These are phyloP conservation scores for Apostichopus parvimensis DNA, from an alignment of 35 echinoderm and acorn worm species.

Conservation along the genomic window DNA sequence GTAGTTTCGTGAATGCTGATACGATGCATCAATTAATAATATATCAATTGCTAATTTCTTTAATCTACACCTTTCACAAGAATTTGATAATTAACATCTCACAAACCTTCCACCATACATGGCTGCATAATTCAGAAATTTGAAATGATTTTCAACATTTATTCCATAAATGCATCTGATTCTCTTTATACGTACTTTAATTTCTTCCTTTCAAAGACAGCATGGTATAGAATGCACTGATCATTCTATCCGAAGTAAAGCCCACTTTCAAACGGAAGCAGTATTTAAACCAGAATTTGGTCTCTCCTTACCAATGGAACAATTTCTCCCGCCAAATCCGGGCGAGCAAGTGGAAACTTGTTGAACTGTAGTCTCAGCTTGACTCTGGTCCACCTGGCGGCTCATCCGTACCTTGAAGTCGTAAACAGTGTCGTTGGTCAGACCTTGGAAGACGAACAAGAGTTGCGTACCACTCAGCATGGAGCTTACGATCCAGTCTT, in stretches of 20 bases:
- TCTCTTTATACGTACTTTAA: no score
- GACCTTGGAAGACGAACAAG: conserved; percentile 69
- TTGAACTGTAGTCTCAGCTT: conserved; percentile 18
- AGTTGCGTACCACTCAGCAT: conserved; percentile 62
- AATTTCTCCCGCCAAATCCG: conserved; percentile 75
- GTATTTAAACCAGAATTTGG: neutral
- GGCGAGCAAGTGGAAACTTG: conserved; percentile 62
- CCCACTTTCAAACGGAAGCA: neutral
- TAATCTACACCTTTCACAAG: no score
- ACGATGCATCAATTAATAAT: no score
- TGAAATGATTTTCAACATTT: no score
- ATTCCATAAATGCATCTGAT: no score
- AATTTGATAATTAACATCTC: no score
- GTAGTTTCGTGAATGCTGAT: no score
- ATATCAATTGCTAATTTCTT: no score
- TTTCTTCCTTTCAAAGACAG: no score
- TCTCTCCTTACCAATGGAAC: conserved; percentile 66
- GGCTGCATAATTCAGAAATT: no score
- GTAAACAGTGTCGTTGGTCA: conserved; percentile 64
- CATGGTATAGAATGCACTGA: no score
- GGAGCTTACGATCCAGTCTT: conserved; percentile 41
- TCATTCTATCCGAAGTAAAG: neutral
- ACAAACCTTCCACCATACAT: no score
- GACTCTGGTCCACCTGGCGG: conserved; percentile 49
- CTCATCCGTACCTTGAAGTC: conserved; percentile 73